Base-by-base conservation (phyloP, 1,140 invertebrate genomes). In the Olivierus martensii region DNA sequence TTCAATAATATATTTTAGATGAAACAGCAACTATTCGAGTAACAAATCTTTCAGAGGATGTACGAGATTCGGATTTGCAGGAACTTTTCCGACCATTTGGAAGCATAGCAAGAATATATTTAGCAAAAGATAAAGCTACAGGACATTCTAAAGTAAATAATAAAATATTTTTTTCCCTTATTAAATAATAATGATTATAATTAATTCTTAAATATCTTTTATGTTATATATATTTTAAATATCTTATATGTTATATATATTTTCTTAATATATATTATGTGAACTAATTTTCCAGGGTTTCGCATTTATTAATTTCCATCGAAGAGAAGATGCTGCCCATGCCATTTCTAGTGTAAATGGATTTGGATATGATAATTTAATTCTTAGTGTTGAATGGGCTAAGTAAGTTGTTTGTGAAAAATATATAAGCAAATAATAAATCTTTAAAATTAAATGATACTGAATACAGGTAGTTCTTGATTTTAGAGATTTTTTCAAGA, bases 371-470 rank as follows among this genome's bases (percentile, higher is more conserved):
- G 93, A 98, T 73, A 93, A 99, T 76, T 77, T 99, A 49, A 99
- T 99, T 67, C 72, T 99, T 11, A 93, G 82, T 71, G 96, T 97
- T 17, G 95, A 99, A 74, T 99, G 95, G 95, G 97, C 96, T 3
- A 98, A 96, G 53, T 59, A 50, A 46, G 43, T 47, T 22, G n/a
- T n/a, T 52, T n/a, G 12, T 48, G 4, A 22, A 46, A 41, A 43
- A 9, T 18, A 12, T 35, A 34, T 15, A 18, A 10, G n/a, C 15
- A 45, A n/a, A 37, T 35, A 14, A 15, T 10, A 51, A 19, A 19
- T 21, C 14, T 41, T 41, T 28, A 6, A 28, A 28, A n/a, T n/a
- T n/a, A n/a, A n/a, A n/a, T n/a, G n/a, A n/a, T n/a, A n/a, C n/a
- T n/a, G n/a, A n/a, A n/a, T n/a, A n/a, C n/a, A n/a, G n/a, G n/a